Conservation (phyloP, 2,888 invertebrate genomes). For the Helobdella robusta region DNA sequence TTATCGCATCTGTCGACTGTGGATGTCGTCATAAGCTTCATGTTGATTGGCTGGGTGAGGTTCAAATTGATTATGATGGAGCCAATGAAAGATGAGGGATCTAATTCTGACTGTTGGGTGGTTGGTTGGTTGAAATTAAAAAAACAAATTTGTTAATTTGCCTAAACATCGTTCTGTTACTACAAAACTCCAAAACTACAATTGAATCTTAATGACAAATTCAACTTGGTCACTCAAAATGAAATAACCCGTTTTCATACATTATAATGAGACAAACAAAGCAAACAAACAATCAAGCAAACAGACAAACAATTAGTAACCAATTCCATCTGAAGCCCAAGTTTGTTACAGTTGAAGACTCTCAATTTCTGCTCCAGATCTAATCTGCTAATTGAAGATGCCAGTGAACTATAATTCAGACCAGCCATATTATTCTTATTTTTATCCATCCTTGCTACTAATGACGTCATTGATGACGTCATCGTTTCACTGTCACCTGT, state of each 20-base stretch:
- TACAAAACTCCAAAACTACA: too few relatives aligned
- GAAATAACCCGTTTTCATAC: too few relatives aligned
- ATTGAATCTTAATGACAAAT: too few relatives aligned
- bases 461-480: not conserved
- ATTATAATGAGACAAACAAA: too few relatives aligned
- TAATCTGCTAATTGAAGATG: not conserved
- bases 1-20: not conserved
- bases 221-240: too few relatives aligned
- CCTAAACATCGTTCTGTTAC: too few relatives aligned
- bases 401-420: too few relatives aligned
- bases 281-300: too few relatives aligned
- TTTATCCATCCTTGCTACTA: not conserved
- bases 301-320: too few relatives aligned
- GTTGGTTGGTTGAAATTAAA: not conserved
- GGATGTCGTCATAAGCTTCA: not conserved
- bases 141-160: not conserved
- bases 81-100: conserved; percentile 12
- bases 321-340: not conserved
- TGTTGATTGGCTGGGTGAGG: conserved; percentile 14
- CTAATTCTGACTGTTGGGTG: too few relatives aligned
- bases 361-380: not conserved
- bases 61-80: conserved; percentile 6
- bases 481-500: conserved; percentile 16
- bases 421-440: too few relatives aligned
- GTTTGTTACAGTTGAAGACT: not conserved